Base-by-base conservation (phyloP, 2,113 vertebrate species). In the Zapornia atra region DNA sequence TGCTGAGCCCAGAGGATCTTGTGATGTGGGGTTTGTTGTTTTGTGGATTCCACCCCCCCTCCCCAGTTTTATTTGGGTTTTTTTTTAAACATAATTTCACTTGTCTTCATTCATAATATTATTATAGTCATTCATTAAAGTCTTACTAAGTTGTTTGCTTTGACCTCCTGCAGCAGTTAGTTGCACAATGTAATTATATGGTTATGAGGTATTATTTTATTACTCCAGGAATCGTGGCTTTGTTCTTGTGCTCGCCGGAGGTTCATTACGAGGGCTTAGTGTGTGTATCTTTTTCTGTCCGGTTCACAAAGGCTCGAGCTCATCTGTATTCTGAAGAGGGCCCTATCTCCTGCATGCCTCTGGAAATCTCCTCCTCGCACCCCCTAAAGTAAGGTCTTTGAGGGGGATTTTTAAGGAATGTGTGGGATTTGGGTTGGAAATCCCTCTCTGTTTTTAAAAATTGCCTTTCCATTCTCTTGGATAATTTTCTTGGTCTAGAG, bases 101-200 rank as follows among this genome's bases (percentile, higher is more conserved):
- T 78, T 92, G 51, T 83, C 54, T 90, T 92, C 79, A 90, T 96
- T 97, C 92, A 90, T 93, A 64, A 66, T 90, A 64, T 84, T 60
- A 69, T 60, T 78, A 5, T 28, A 86, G 54, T 79, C 17, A 53
- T 86, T 93, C 80, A 86, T 81, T 84, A 20, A 92, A 79, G 17
- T 64, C 70, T 76, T 84, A n/a, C 38, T 71, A 44, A 93, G 61
- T 44, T 92, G 64, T 92, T 94, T 86, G 38, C 57, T 90, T 86
- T 90, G 63, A 93, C 72, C 36, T 96, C 34, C 44, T 91, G 94
- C 69, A 92, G 77, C 94, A 87, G 77, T 93, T 84, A 87, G 73
- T 92, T 90, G 77, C 90, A 89, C 69, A 79, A 88, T 81, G 36
- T 94, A 95, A 96, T 95, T 90, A 79, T 31, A 79, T 34, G 72